phyloP scores from a whole-genome alignment of 2,113 vertebrate genomes.

The Mugil cephalus region DNA sequence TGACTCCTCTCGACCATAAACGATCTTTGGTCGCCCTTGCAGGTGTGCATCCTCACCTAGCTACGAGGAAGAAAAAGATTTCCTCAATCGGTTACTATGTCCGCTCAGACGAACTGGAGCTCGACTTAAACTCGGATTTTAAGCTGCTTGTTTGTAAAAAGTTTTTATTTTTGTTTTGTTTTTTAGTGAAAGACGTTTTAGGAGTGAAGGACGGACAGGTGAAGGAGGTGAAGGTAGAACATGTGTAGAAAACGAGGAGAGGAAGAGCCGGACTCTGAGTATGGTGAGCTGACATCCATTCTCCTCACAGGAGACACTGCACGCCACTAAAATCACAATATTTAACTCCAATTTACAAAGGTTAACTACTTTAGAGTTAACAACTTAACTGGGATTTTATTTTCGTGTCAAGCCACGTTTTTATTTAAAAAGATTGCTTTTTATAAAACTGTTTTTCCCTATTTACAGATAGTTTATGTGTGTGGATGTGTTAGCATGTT shows the following conservation, averaged over 20 bases:
- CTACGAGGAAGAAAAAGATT: slow-evolving; percentile 73
- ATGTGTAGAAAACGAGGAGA: slow-evolving; percentile 78
- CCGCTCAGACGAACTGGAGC: background rate
- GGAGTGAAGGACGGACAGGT: background rate
- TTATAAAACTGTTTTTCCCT: no score
- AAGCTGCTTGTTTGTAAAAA: background rate
- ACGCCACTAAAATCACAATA: background rate
- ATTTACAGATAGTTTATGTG: no score
- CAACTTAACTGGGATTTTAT: background rate
- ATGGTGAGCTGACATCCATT: slow-evolving; percentile 77
- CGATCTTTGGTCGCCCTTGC: slow-evolving; percentile 23
- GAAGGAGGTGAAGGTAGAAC: background rate
- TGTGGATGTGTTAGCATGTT: no score
- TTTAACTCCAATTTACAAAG: no score
- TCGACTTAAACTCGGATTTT: background rate
- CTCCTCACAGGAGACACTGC: background rate
- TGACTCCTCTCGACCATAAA: slow-evolving; percentile 7
- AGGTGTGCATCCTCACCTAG: slow-evolving; percentile 68
- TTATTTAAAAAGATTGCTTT: no score
- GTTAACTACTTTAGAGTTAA: background rate
- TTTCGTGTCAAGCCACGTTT: no score
- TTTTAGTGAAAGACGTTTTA: background rate
- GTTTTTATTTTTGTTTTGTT: slow-evolving; percentile 18
- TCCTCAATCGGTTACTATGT: slow-evolving; percentile 21
- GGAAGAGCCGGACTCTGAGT: slow-evolving; percentile 48